These are phyloP conservation scores for Hydractinia echinata DNA, from an alignment of 30 jellyfish, hydroid and myxozoan genomes.

Conservation along the genomic window DNA sequence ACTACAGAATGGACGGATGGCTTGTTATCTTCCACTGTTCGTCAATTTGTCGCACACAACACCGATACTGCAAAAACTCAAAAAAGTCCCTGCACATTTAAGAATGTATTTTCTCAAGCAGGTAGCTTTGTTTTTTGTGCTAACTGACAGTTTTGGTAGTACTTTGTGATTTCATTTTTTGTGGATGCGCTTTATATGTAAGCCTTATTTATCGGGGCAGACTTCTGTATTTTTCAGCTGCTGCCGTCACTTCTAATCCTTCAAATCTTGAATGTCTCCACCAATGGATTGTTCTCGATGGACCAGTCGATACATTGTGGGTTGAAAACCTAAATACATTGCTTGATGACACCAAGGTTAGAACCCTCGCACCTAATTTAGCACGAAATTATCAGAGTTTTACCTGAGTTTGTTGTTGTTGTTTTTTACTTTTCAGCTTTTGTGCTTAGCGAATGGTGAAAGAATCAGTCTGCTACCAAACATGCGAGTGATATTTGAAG, in stretches of 20 bases:
- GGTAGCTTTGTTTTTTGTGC: too few relatives aligned
- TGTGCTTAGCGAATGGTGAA: constrained; percentile 83
- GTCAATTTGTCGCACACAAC: constrained; percentile 36
- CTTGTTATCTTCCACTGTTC: constrained; percentile 50
- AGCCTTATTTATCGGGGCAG: too few relatives aligned
- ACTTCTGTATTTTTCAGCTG: too few relatives aligned
- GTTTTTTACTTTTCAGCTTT: constrained; percentile 21
- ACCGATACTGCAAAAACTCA: constrained; percentile 13
- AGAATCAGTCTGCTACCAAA: constrained; percentile 59
- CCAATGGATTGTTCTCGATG: constrained; percentile 83
- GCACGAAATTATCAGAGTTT: background rate
- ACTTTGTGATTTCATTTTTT: too few relatives aligned
- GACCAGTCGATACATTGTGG: constrained; percentile 92
- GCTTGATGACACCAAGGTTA: constrained; percentile 79
- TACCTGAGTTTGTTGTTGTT: background rate
- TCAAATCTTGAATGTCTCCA: background rate
- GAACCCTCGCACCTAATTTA: background rate
- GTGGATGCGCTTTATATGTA: too few relatives aligned
- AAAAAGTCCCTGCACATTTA: too few relatives aligned
- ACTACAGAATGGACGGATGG: constrained; percentile 92
- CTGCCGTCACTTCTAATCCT: too few relatives aligned
- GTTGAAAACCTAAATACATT: constrained; percentile 79
- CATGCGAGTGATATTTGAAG: constrained; percentile 76
- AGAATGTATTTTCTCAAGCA: too few relatives aligned
- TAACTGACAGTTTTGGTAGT: too few relatives aligned